phyloP scores from a whole-genome alignment of 2,797 vertebrate species.

The Varecia variegata region DNA sequence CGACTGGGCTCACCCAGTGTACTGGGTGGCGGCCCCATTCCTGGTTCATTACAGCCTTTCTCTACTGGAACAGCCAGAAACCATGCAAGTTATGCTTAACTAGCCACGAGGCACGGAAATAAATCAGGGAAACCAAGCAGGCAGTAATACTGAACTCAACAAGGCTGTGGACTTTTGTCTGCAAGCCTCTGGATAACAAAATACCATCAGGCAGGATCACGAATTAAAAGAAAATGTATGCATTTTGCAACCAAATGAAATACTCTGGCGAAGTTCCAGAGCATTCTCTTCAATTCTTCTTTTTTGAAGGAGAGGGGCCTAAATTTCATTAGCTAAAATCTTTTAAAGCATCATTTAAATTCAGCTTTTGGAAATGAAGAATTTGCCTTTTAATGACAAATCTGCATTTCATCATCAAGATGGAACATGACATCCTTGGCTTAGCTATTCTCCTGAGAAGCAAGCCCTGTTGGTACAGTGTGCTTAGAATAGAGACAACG shows the following conservation, averaged over 20 bases:
- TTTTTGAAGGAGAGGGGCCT: neutral
- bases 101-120: neutral
- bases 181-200: neutral
- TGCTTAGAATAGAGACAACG: slow-evolving; percentile 55
- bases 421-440: slow-evolving; percentile 56
- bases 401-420: slow-evolving; percentile 75
- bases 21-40: accelerated
- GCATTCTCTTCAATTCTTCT: slow-evolving; percentile 8
- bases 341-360: slow-evolving; percentile 49
- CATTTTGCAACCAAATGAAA: slow-evolving; percentile 41
- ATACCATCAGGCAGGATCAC: neutral
- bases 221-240: slow-evolving; percentile 2
- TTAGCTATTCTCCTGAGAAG: slow-evolving; percentile 51
- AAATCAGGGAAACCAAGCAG: neutral
- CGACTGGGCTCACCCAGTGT: accelerated
- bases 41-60: neutral
- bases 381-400: slow-evolving; percentile 62
- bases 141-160: neutral
- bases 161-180: neutral
- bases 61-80: neutral
- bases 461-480: slow-evolving; percentile 16
- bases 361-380: slow-evolving; percentile 64
- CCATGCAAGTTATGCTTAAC: neutral
- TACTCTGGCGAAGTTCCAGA: slow-evolving; percentile 42
- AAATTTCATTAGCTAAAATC: slow-evolving; percentile 57